Evolutionary conservation across 2,113 vertebrate genomes (phyloP), one percentile per base, ranked within the genome.

Genomic region (Entomyzon cyanotis): DNA sequence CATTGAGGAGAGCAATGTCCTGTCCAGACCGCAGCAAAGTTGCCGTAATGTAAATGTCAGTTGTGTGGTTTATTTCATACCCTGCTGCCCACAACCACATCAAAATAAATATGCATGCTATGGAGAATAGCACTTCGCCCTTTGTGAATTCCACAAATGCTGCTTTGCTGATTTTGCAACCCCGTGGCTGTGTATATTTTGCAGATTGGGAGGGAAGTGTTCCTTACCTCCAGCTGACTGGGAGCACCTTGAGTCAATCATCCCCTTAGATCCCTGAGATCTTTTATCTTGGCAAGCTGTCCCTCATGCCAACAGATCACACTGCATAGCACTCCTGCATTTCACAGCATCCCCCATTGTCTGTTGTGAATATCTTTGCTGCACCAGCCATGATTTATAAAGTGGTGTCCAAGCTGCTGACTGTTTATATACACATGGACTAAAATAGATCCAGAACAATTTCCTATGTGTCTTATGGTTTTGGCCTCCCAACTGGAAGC

Each of bases 61-160:
- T 27, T 62, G 39, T 58, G 78, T 60, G 49, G 69, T 73, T 85
- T 65, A 91, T 69, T 93, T 95, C 84, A 87, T 79, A 94, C 50
- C 7, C 39, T 90, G 46, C 50, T 91, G 63, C 74, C 74, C 81
- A 80, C 74, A 85, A 67, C 63, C 91, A 87, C 87, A 95, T 89
- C 69, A 91, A 91, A 93, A 93, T 77, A 95, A 90, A 80, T 80
- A 87, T 37, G n/a, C 47, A 30, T 49, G 31, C 52, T 87, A 42
- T 37, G 56, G 44, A 84, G 69, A 68, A 49, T 0, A 89, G 65
- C 24, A 49, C 42, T 91, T 63, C 11, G 19, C 30, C 56, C 39
- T 90, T 81, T 53, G 47, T 56, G 76, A 52, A 89, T 94, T 94
- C 76, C 73, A 71, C 73, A 60, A 87, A 78, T 41, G 86, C 31